Percentiles rank a stretch among this genome's conserved stretches.
Conservation (phyloP, 2,113 vertebrate genomes). For the Semnornis frantzii region DNA sequence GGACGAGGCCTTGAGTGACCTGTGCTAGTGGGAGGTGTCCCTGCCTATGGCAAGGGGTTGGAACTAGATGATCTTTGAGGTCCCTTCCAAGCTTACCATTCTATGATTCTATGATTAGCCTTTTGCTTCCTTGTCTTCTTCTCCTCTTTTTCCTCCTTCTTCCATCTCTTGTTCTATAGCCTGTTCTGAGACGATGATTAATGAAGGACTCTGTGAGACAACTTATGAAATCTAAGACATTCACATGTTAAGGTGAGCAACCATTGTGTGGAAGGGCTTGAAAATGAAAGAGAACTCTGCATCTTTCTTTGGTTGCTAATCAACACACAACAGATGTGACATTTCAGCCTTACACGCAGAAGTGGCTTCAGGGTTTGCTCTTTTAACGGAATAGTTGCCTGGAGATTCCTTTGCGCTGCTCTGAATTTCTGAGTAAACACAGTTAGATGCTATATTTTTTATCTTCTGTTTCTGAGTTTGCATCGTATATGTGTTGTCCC, state of each 20-base stretch:
- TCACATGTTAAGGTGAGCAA: not conserved
- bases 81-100: too few relatives aligned
- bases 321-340: conserved; percentile 38
- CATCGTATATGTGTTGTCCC: not conserved
- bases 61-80: too few relatives aligned
- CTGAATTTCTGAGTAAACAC: conserved; percentile 5
- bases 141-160: not conserved
- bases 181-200: not conserved
- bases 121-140: not conserved
- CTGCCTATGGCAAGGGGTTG: too few relatives aligned
- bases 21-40: too few relatives aligned
- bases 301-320: conserved; percentile 28
- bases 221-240: not conserved
- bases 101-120: not conserved
- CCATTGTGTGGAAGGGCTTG: not conserved
- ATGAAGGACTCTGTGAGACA: not conserved
- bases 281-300: not conserved
- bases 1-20: too few relatives aligned
- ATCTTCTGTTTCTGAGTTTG: not conserved
- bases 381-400: conserved; percentile 16
- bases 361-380: conserved; percentile 20
- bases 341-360: conserved; percentile 40
- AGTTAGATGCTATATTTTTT: not conserved
- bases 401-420: not conserved
- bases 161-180: not conserved